phyloP scores from a whole-genome alignment of 2,797 vertebrate genomes.

The Pseudochaenichthys georgianus region DNA sequence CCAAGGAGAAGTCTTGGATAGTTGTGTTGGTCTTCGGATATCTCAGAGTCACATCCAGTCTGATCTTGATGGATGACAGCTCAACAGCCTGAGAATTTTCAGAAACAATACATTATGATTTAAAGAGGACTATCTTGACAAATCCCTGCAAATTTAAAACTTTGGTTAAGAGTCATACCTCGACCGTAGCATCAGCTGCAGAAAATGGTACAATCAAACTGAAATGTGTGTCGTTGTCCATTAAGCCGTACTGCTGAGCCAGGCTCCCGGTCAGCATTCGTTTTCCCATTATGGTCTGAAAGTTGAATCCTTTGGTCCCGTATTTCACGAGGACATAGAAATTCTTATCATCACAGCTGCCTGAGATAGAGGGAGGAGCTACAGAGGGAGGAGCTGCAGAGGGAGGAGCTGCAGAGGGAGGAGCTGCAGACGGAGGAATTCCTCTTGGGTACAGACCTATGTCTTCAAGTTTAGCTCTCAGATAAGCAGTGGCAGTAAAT shows the following conservation, averaged over 20 bases:
- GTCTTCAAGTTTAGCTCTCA: conserved; percentile 30
- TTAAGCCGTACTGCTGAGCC: conserved; percentile 61
- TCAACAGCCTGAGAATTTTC: conserved; percentile 60
- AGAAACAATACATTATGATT: not conserved
- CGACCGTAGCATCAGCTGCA: conserved; percentile 45
- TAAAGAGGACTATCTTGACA: not conserved
- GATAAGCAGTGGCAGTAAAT: too few species aligned
- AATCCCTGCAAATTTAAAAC: not conserved
- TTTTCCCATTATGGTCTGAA: conserved; percentile 67
- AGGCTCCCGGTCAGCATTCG: conserved; percentile 41
- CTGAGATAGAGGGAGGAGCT: conserved; percentile 67
- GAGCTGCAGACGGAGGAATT: conserved; percentile 3
- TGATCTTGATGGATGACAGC: conserved; percentile 47
- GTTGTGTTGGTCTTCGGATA: conserved; percentile 33
- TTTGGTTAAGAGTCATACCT: conserved; percentile 49
- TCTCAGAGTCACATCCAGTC: conserved; percentile 65
- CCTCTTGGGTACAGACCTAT: conserved; percentile 49
- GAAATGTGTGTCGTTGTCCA: conserved; percentile 71
- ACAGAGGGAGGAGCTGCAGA: not conserved
- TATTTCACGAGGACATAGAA: conserved; percentile 72
- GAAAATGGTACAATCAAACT: conserved; percentile 67
- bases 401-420: too few species aligned
- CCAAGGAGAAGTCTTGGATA: conserved; percentile 66
- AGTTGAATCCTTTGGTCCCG: conserved; percentile 57
- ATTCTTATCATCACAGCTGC: conserved; percentile 66